Evolutionary conservation across 2,888 invertebrate genomes (phyloP).

Genomic region (Capitulum mitella): DNA sequence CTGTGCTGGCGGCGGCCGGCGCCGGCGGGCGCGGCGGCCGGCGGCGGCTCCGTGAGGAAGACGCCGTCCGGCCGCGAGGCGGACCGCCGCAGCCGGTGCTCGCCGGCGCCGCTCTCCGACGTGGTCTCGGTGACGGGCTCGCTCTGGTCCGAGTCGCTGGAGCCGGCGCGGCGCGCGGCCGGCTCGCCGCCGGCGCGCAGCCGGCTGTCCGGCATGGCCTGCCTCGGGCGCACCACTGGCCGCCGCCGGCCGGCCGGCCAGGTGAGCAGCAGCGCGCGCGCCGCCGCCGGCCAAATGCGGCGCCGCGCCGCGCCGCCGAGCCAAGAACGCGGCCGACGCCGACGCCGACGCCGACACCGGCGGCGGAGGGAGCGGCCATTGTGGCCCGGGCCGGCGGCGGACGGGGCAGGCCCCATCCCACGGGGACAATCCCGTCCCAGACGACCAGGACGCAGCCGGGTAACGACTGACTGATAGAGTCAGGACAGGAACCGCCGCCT

Average conservation of each 20-base stretch:
- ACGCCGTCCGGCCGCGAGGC: slow-evolving; percentile 7
- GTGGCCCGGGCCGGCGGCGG: background rate
- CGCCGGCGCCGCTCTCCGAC: slow-evolving; percentile 15
- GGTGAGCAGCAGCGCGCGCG: slow-evolving; percentile 8
- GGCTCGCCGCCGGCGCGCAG: background rate
- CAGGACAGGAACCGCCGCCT: no score
- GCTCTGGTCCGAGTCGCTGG: background rate
- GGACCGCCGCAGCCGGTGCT: background rate
- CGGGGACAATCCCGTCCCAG: no score
- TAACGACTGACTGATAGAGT: no score
- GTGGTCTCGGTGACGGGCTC: slow-evolving; percentile 8
- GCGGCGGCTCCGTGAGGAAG: slow-evolving; percentile 8
- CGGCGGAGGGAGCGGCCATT: background rate
- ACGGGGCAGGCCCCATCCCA: no score
- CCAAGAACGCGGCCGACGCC: slow-evolving; percentile 2
- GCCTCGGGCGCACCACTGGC: background rate
- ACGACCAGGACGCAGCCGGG: no score
- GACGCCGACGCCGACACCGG: background rate
- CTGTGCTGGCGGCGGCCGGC: background rate
- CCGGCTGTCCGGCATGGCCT: slow-evolving; percentile 6
- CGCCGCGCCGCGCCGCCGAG: background rate
- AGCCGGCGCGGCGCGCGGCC: background rate
- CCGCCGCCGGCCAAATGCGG: slow-evolving; percentile 1
- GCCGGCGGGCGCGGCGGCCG: background rate
- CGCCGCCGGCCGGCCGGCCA: background rate